These are phyloP conservation scores for Drosophila infuscata DNA, from an alignment of 2,888 invertebrate species.

Conservation along the genomic window DNA sequence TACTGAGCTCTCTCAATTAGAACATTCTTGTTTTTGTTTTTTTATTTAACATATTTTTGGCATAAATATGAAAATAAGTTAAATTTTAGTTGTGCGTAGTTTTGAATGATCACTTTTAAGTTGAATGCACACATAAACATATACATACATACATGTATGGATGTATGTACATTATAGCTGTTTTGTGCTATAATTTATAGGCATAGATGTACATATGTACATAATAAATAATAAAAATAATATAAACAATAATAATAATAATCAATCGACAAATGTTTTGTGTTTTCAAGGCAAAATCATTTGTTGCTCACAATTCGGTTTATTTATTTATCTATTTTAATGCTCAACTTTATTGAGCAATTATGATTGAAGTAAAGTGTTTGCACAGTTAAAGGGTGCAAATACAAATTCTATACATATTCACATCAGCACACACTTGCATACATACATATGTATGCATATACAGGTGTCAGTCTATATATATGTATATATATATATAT, in stretches of 20 bases:
- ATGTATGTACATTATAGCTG: background rate
- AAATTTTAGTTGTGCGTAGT: constrained; percentile 10
- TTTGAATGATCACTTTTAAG: no score
- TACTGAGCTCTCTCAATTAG: background rate
- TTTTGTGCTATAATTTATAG: background rate
- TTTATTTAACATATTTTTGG: constrained; percentile 4
- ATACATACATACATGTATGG: background rate
- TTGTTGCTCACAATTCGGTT: constrained; percentile 12
- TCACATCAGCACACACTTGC: background rate
- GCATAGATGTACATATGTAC: background rate
- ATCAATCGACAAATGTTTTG: background rate
- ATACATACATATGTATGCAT: constrained; percentile 5
- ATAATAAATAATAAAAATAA: background rate
- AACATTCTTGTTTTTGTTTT: background rate
- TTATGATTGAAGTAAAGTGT: constrained; percentile 48
- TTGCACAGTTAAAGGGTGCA: constrained; percentile 18
- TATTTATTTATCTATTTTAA: constrained; percentile 39
- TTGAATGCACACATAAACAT: background rate
- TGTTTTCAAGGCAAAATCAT: constrained; percentile 54
- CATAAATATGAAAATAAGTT: constrained; percentile 10
- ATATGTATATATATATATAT: background rate
- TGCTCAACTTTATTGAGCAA: constrained; percentile 29
- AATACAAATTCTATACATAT: background rate
- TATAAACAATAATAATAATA: background rate
- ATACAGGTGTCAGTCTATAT: constrained; percentile 14